Conservation (phyloP, 2,113 vertebrate species). For the Anolis sagrei region DNA sequence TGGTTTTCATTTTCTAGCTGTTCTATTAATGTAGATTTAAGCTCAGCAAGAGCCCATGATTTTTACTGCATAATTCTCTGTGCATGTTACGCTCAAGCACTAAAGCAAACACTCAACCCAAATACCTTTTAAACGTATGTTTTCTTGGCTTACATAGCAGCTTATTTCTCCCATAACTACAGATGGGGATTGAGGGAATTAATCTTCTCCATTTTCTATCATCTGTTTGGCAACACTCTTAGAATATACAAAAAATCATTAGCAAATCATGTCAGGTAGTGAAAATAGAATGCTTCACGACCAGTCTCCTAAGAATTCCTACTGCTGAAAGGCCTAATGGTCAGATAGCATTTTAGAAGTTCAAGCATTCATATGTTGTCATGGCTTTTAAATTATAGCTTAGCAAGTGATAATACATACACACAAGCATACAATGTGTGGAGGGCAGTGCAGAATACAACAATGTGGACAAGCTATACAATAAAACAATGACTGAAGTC, state of each 20-base stretch:
- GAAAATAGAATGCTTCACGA: neutral
- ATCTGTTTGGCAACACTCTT: constrained; percentile 35
- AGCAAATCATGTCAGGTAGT: neutral
- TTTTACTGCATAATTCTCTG: constrained; percentile 3
- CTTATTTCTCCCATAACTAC: constrained; percentile 48
- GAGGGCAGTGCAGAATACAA: too few relatives aligned
- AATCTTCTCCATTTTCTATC: constrained; percentile 38
- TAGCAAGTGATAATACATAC: neutral
- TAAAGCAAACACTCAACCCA: constrained; percentile 47
- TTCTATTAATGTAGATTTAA: neutral
- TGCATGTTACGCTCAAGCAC: constrained; percentile 19
- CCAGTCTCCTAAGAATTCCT: neutral
- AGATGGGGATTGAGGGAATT: constrained; percentile 28
- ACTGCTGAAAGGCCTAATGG: neutral
- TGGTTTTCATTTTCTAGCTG: neutral
- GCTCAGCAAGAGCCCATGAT: neutral
- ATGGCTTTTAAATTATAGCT: neutral
- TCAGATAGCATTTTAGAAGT: neutral
- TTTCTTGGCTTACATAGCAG: constrained; percentile 33
- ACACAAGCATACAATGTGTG: too few relatives aligned
- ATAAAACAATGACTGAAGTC: too few relatives aligned
- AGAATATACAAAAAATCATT: constrained; percentile 23
- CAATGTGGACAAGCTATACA: too few relatives aligned
- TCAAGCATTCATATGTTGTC: neutral
- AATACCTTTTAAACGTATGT: constrained; percentile 48